phyloP scores from a whole-genome alignment of 2,797 vertebrate species.

The Triplophysa bombifrons region DNA sequence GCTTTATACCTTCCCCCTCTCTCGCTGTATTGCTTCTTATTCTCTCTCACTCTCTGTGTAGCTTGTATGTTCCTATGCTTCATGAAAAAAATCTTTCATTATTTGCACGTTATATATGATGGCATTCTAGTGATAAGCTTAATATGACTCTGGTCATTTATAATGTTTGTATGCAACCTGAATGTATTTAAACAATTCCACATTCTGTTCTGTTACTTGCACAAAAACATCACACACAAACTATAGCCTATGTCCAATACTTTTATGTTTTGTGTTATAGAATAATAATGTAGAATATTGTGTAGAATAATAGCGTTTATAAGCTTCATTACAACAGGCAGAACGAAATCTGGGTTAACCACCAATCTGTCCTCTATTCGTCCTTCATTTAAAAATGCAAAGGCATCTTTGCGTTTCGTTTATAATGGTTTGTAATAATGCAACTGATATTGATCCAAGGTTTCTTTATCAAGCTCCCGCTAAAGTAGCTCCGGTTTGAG shows the following conservation, averaged over 20 bases:
- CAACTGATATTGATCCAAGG: not conserved
- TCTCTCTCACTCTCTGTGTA: slow-evolving; percentile 1
- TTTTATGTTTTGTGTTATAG: not conserved
- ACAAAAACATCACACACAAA: not conserved
- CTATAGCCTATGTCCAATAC: not conserved
- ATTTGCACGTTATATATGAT: not conserved
- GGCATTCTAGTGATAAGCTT: not conserved
- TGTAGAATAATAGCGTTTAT: not conserved
- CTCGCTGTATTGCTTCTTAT: not conserved
- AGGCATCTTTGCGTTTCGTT: slow-evolving; percentile 1
- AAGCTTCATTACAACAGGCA: not conserved
- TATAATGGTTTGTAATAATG: not conserved
- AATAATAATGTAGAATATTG: no score
- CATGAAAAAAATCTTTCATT: not conserved
- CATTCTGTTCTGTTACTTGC: not conserved
- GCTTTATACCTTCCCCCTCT: slow-evolving; percentile 22
- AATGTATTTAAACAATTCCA: not conserved
- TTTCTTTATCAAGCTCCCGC: not conserved
- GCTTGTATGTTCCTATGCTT: not conserved
- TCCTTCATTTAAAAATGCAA: slow-evolving; percentile 55
- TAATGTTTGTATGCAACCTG: not conserved
- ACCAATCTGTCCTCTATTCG: slow-evolving; percentile 58
- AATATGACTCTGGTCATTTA: not conserved
- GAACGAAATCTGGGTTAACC: slow-evolving; percentile 16
- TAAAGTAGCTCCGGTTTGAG: slow-evolving; percentile 18